Conservation (phyloP, 2,888 invertebrate species). For the Dyspetes luteomarginatus region DNA sequence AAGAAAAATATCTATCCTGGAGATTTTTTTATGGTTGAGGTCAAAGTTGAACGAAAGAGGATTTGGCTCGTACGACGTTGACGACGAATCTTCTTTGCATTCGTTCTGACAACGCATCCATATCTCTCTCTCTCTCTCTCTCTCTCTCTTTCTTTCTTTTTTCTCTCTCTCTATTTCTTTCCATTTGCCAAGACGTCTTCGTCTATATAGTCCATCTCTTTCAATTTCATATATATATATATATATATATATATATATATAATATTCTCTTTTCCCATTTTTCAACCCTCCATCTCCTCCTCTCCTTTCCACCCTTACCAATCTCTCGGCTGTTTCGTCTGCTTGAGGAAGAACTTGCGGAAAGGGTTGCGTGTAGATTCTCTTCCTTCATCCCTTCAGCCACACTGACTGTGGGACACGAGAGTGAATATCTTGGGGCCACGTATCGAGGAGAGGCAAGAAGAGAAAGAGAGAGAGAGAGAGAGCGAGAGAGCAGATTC, state of each 20-base stretch:
- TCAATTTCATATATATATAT: constrained; percentile 14
- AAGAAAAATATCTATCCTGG: background rate
- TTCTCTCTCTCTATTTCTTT: background rate
- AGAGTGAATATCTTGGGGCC: constrained; percentile 35
- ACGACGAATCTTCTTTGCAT: constrained; percentile 21
- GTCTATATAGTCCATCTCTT: background rate
- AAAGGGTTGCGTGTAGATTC: constrained; percentile 12
- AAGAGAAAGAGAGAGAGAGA: background rate
- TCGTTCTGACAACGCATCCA: constrained; percentile 5
- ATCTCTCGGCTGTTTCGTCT: background rate
- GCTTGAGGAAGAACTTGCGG: constrained; percentile 6
- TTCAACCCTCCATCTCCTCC: background rate
- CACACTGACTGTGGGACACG: too few relatives aligned
- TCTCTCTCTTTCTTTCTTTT: background rate
- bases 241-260: too few relatives aligned
- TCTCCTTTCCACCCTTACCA: background rate
- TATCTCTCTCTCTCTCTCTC: background rate
- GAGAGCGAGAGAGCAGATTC: constrained; percentile 19
- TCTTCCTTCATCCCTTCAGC: background rate
- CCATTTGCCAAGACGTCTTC: background rate
- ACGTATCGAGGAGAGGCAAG: constrained; percentile 7
- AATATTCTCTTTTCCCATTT: background rate
- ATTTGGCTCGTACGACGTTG: constrained; percentile 4
- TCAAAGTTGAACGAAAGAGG: constrained; percentile 52
- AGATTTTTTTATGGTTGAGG: background rate